Base-by-base conservation (phyloP, 1,140 invertebrate species). In the Grapholita molesta region DNA sequence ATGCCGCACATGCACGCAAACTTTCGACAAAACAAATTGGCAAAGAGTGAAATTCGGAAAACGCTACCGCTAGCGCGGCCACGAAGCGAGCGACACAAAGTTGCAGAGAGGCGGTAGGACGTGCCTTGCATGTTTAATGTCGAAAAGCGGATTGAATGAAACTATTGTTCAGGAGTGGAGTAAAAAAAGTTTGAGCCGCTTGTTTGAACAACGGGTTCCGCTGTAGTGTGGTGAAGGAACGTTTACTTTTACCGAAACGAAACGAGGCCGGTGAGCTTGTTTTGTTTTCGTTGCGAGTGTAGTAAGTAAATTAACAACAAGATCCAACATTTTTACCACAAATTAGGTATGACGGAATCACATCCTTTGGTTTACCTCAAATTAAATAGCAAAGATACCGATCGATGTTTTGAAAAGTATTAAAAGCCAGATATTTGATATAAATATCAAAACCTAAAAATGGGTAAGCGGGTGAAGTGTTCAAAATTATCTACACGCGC, bases 141-240 rank as follows among this genome's bases (percentile, higher is more conserved):
- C 74, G 70, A 70, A 66, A 73, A 80, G 70, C 77, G 82, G 79
- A 84, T 87, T 84, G 78, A 85, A 87, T 82, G 77, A 81, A 83
- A 86, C 80, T 86, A 86, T 85, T 89, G 80, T 85, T 84, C 79
- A 74, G 74, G 77, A 81, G 80, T 76, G 80, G 74, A 85, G 80
- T 83, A 82, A 79, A 75, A 74, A 67, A 75, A 80, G 77, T 82
- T 83, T 73, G 72, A 78, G 79, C 76, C 32, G 18, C 64, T 32
- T 38, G 24, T 42, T 38, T 38, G 35, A 66, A 33, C 23, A 61
- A 61, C 24, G 24, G 53, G 55, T 61, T 61, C 55, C n/a, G 55
- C 28, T 57, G 24, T 28, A 28, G 55, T 61, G 24, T 30, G 55
- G 24, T 61, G 3, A 61, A 61, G 55, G 55, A 15, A 2, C 15